Conservation (phyloP, 2,888 invertebrate species). For the Drosophila merina region DNA sequence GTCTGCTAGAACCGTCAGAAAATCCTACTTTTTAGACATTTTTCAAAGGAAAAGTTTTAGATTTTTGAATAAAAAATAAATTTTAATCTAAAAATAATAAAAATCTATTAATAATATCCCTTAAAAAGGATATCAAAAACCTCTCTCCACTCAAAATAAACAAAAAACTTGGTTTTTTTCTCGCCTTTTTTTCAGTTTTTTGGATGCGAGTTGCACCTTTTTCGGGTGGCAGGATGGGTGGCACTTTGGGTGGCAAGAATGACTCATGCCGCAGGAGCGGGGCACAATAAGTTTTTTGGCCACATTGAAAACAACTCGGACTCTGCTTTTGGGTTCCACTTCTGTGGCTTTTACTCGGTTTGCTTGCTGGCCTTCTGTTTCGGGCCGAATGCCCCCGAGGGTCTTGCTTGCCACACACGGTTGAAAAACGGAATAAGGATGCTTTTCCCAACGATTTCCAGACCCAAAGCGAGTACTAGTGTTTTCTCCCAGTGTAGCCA, state of each 20-base stretch:
- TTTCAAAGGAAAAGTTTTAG: too few species aligned
- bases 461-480: too few species aligned
- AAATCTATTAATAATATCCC: background rate
- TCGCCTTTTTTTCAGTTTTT: constrained; percentile 33
- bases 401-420: constrained; percentile 16
- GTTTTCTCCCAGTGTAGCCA: constrained; percentile 11
- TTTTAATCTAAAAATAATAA: background rate
- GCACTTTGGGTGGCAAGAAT: constrained; percentile 2
- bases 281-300: constrained; percentile 66
- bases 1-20: background rate
- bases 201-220: constrained; percentile 43
- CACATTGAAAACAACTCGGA: constrained; percentile 56
- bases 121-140: constrained; percentile 1
- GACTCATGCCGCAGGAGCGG: constrained; percentile 3
- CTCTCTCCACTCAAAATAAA: constrained; percentile 7
- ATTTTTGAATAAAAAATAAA: background rate
- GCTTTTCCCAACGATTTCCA: too few species aligned
- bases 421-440: background rate
- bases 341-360: constrained; percentile 20
- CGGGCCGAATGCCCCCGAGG: constrained; percentile 58
- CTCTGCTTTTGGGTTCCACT: constrained; percentile 16
- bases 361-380: constrained; percentile 42
- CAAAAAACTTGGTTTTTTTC: constrained; percentile 41
- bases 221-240: constrained; percentile 6
- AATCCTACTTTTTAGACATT: too few species aligned